Evolutionary conservation across 2,888 invertebrate species (phyloP), one percentile per base, ranked within the genome.

Genomic region (Epinotia demarniana): DNA sequence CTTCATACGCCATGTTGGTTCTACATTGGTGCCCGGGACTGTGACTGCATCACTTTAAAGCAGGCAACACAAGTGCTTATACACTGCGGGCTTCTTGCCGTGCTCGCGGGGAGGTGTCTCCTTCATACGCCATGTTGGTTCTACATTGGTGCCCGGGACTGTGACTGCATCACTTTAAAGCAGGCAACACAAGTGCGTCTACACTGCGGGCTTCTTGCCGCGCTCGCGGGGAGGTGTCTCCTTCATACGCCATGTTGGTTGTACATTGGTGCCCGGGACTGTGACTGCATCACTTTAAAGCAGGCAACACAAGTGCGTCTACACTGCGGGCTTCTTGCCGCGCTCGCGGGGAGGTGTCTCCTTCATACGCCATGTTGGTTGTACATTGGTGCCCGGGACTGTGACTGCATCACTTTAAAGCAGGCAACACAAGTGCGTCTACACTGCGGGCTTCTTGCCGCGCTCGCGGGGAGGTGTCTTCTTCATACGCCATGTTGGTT

Each of bases 161-260:
- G n/a, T n/a, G n/a, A n/a, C 23, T 23, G 23, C 23, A 23, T 23
- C 23, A 23, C 46, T 46, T 0, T 46, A 46, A 12, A 46, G 43
- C 12, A 46, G 43, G 46, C 5, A 13, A 1, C 46, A 46, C 46
- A 13, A 46, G 46, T 46, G 2, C 46, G 3, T 16, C 49, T 49
- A 49, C 13, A 49, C 16, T 49, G 63, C 71, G 11, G 57, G 71
- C 33, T 78, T 77, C 18, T 67, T 75, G 55, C 71, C 60, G 27
- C 77, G 49, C 73, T 61, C 23, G 73, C 77, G 18, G 68, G 72
- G 70, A 27, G 71, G 3, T 39, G 77, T 39, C 66, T 76, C 23
- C 23, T 75, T 75, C 60, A 71, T 70, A 43, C 66, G 64, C 16
- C 23, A 3, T 33, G 8, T 33, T 33, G 33, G 33, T 33, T 33